phyloP scores from a whole-genome alignment of 2,888 invertebrate species.

The Opisthograptis luteolata region DNA sequence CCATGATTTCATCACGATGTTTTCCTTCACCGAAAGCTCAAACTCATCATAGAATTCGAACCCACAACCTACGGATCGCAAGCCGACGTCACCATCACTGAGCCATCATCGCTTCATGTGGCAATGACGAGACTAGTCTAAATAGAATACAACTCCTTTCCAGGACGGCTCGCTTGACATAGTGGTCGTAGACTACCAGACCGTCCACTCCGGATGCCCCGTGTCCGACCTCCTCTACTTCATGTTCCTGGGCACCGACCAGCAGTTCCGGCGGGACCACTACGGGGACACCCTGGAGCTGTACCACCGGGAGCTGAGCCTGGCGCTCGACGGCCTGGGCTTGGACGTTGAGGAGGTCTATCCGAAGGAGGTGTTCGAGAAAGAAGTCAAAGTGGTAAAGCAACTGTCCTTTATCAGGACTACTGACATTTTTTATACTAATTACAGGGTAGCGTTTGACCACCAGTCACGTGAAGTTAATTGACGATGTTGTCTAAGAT shows the following conservation, averaged over 20 bases:
- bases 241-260: slow-evolving; percentile 55
- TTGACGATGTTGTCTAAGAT: too few species aligned
- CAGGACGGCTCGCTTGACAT: slow-evolving; percentile 43
- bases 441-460: too few species aligned
- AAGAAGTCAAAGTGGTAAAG: slow-evolving; percentile 55
- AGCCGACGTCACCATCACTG: too few species aligned
- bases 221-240: slow-evolving; percentile 57
- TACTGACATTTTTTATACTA: too few species aligned
- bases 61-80: too few species aligned
- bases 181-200: slow-evolving; percentile 57
- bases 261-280: slow-evolving; percentile 51
- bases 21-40: too few species aligned
- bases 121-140: too few species aligned
- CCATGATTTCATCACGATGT: too few species aligned
- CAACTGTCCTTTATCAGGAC: too few species aligned
- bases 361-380: slow-evolving; percentile 53
- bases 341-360: slow-evolving; percentile 52
- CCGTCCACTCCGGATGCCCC: slow-evolving; percentile 50
- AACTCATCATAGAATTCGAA: too few species aligned
- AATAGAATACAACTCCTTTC: slow-evolving; percentile 10
- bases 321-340: slow-evolving; percentile 45
- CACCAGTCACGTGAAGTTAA: too few species aligned
- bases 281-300: slow-evolving; percentile 44
- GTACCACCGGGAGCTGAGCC: slow-evolving; percentile 49
- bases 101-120: too few species aligned